phyloP scores from a whole-genome alignment of 53 echinoderm and acorn worm species.

The Patiria pectinifera region DNA sequence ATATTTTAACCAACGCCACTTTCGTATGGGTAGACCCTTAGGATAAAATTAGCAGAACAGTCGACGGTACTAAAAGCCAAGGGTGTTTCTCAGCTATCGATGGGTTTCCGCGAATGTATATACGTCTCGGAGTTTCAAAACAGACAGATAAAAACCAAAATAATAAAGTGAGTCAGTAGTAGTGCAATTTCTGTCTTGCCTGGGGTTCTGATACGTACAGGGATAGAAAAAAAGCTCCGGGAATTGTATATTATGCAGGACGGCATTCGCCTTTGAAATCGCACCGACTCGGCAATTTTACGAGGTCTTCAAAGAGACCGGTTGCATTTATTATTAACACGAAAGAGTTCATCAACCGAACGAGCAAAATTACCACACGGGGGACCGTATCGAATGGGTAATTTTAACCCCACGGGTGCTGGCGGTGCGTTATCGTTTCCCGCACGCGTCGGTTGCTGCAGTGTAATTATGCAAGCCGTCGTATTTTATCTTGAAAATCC shows the following conservation, averaged over 20 bases:
- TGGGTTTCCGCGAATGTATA: not conserved
- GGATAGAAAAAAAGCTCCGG: not conserved
- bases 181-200: not conserved
- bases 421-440: not conserved
- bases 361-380: constrained; percentile 44
- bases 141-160: not conserved
- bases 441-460: too few relatives aligned
- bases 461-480: too few relatives aligned
- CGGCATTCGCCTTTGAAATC: constrained; percentile 28
- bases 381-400: constrained; percentile 24
- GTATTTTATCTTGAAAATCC: too few relatives aligned
- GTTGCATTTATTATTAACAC: constrained; percentile 31
- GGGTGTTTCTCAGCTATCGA: not conserved
- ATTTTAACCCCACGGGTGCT: not conserved
- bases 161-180: not conserved
- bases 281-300: constrained; percentile 35
- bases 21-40: too few relatives aligned
- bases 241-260: not conserved
- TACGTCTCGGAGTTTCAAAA: not conserved
- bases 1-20: too few relatives aligned
- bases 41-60: too few relatives aligned
- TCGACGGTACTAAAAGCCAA: too few relatives aligned
- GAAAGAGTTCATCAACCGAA: constrained; percentile 49
- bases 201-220: not conserved
- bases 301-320: constrained; percentile 44